These are phyloP conservation scores for Cebus imitator DNA, from an alignment of 2,113 vertebrate genomes.

Conservation along the genomic window DNA sequence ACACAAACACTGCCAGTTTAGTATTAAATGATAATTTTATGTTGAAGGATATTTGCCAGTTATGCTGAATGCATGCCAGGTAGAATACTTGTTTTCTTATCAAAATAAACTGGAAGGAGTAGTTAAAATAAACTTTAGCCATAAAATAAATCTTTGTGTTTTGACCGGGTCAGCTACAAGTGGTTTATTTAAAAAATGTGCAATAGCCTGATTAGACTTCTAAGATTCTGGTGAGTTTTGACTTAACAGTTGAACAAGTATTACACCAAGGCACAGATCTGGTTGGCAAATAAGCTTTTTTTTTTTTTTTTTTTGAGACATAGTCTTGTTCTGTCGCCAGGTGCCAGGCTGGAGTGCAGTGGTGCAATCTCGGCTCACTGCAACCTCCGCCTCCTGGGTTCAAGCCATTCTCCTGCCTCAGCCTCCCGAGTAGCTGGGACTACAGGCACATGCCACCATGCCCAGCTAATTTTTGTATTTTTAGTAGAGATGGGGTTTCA, in stretches of 20 bases:
- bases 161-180: neutral
- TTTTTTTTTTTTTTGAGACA: no score
- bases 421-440: no score
- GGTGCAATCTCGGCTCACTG: no score
- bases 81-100: neutral
- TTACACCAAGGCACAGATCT: neutral
- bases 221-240: conserved; percentile 32
- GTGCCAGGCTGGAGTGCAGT: no score
- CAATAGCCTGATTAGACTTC: neutral
- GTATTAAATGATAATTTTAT: neutral
- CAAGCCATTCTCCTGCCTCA: no score
- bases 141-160: conserved; percentile 6
- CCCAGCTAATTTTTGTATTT: no score
- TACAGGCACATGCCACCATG: no score
- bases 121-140: conserved; percentile 32
- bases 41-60: neutral
- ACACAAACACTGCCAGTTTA: neutral
- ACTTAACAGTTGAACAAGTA: conserved; percentile 26
- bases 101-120: conserved; percentile 1
- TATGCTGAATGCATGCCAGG: neutral
- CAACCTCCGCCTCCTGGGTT: no score
- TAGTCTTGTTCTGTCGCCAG: no score
- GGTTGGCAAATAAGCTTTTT: neutral
- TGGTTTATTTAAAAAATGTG: neutral
- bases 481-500: no score